Evolutionary conservation across 2,888 invertebrate species (phyloP).

Genomic region (Drosophila prolongata): DNA sequence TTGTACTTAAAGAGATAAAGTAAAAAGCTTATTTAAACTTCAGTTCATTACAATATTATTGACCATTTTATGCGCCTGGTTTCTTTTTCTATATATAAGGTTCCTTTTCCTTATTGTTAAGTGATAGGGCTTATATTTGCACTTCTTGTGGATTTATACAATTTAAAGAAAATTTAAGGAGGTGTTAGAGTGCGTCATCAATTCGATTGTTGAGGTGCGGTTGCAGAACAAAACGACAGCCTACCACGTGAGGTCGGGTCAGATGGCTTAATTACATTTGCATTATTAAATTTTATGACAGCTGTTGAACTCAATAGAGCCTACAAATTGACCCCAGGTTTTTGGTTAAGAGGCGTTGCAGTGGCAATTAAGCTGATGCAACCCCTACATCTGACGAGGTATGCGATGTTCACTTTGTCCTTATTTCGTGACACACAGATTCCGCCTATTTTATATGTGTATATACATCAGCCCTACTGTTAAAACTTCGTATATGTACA

Average conservation of each 20-base stretch:
- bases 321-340: constrained; percentile 30
- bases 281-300: constrained; percentile 83
- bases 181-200: constrained; percentile 7
- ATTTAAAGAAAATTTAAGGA: not conserved
- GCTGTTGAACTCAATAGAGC: constrained; percentile 61
- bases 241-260: constrained; percentile 48
- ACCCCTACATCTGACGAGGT: not conserved
- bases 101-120: no score
- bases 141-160: no score
- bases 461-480: not conserved
- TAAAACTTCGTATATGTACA: not conserved
- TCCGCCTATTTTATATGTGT: not conserved
- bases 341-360: constrained; percentile 32
- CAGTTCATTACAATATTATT: no score
- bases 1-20: no score
- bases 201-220: constrained; percentile 21
- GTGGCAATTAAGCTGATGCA: constrained; percentile 39
- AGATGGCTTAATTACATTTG: constrained; percentile 81
- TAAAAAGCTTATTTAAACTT: no score
- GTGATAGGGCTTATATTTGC: no score
- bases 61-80: no score
- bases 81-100: no score
- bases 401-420: not conserved
- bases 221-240: constrained; percentile 3
- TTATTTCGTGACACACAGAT: not conserved